These are phyloP conservation scores for Brachirus orientalis DNA, from an alignment of 2,113 vertebrate species.

Conservation along the genomic window DNA sequence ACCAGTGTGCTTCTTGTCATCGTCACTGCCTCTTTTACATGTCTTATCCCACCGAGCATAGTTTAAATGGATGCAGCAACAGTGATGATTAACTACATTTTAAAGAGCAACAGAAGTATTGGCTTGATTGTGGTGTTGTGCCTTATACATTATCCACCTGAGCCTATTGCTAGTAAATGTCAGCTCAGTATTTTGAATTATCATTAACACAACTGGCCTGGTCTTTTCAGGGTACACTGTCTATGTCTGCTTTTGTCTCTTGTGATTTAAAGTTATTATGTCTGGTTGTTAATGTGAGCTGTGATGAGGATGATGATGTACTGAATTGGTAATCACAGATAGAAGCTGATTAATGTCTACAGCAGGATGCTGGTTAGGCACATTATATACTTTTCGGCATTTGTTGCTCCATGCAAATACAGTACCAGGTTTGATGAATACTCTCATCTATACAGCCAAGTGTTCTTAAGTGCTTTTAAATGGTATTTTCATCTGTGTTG, in stretches of 20 bases:
- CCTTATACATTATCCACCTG: slow-evolving; percentile 11
- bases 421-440: slow-evolving; percentile 26
- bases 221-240: neutral
- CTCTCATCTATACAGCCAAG: slow-evolving; percentile 14
- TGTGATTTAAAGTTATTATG: too few species aligned
- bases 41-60: slow-evolving; percentile 11
- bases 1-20: slow-evolving; percentile 27
- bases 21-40: slow-evolving; percentile 11
- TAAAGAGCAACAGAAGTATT: slow-evolving; percentile 15
- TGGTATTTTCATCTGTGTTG: slow-evolving; percentile 9
- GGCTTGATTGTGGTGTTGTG: slow-evolving; percentile 19
- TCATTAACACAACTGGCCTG: neutral
- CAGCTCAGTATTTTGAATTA: neutral
- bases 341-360: too few species aligned
- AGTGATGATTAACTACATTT: slow-evolving; percentile 33
- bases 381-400: too few species aligned
- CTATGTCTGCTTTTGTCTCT: neutral
- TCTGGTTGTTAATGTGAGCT: too few species aligned
- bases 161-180: slow-evolving; percentile 4
- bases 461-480: slow-evolving; percentile 25
- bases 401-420: slow-evolving; percentile 11
- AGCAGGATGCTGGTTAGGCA: too few species aligned
- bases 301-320: too few species aligned
- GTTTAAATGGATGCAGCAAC: slow-evolving; percentile 23
- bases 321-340: too few species aligned